phyloP scores from a whole-genome alignment of 2,888 invertebrate genomes.

The Rapana venosa region DNA sequence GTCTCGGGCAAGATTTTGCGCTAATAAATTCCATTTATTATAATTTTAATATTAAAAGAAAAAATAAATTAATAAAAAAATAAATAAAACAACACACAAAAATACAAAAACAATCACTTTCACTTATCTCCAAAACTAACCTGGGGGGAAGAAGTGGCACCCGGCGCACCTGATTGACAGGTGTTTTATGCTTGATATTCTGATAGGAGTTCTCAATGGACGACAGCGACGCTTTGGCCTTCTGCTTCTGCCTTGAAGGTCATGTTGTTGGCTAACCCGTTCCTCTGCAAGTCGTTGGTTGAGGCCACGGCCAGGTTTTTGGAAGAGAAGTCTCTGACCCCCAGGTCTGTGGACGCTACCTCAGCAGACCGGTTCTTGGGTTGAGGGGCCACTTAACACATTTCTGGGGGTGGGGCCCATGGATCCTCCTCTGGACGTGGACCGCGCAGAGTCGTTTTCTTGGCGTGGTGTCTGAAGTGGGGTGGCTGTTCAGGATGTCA shows the following conservation, averaged over 20 bases:
- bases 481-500: slow-evolving; percentile 44
- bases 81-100: slow-evolving; percentile 6
- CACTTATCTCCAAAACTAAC: not conserved
- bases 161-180: slow-evolving; percentile 72
- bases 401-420: slow-evolving; percentile 5
- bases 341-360: not conserved
- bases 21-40: too few species aligned
- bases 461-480: slow-evolving; percentile 35
- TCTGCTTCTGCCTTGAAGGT: slow-evolving; percentile 67
- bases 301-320: slow-evolving; percentile 21
- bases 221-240: slow-evolving; percentile 70
- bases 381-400: not conserved
- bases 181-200: slow-evolving; percentile 77
- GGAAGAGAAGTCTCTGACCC: slow-evolving; percentile 21
- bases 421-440: not conserved
- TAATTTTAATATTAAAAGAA: too few species aligned
- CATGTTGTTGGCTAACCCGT: slow-evolving; percentile 75
- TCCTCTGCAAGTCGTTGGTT: slow-evolving; percentile 35
- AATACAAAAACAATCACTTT: not conserved
- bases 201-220: slow-evolving; percentile 76
- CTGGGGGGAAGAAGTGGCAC: slow-evolving; percentile 18
- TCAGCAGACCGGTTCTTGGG: not conserved
- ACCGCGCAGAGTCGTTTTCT: not conserved
- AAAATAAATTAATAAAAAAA: too few species aligned
- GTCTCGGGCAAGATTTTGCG: too few species aligned